Evolutionary conservation across 2,797 vertebrate species (phyloP).

Genomic region (Anabas testudineus): DNA sequence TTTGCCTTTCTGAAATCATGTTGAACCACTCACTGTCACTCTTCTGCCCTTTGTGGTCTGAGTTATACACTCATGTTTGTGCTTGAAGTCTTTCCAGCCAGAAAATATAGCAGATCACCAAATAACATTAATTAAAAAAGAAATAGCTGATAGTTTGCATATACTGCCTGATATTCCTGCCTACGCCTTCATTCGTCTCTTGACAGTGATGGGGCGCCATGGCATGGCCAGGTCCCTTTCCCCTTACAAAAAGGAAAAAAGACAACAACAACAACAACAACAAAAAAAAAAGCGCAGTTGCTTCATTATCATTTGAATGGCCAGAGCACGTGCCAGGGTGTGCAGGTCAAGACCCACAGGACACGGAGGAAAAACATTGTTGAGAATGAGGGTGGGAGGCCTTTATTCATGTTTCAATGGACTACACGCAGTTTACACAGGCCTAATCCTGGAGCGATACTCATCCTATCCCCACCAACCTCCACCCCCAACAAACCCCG

Average conservation of each 20-base stretch:
- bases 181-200: background rate
- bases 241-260: too few relatives aligned
- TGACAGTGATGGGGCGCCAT: slow-evolving; percentile 36
- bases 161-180: background rate
- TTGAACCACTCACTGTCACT: slow-evolving; percentile 32
- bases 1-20: slow-evolving; percentile 58
- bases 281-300: slow-evolving; percentile 60
- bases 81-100: slow-evolving; percentile 13
- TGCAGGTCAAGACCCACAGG: slow-evolving; percentile 73
- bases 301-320: slow-evolving; percentile 77
- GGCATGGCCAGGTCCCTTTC: slow-evolving; percentile 33
- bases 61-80: slow-evolving; percentile 26
- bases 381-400: slow-evolving; percentile 62
- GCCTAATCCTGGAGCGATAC: slow-evolving; percentile 60
- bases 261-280: too few relatives aligned
- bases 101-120: background rate
- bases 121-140: background rate
- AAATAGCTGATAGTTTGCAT: background rate
- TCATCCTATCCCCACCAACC: slow-evolving; percentile 11
- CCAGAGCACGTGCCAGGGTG: slow-evolving; percentile 70
- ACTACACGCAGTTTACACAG: slow-evolving; percentile 72
- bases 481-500: background rate
- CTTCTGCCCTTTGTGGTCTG: slow-evolving; percentile 18
- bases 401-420: slow-evolving; percentile 73
- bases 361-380: slow-evolving; percentile 64